phyloP scores from a whole-genome alignment of 2,113 vertebrate species.

The Heptranchias perlo region DNA sequence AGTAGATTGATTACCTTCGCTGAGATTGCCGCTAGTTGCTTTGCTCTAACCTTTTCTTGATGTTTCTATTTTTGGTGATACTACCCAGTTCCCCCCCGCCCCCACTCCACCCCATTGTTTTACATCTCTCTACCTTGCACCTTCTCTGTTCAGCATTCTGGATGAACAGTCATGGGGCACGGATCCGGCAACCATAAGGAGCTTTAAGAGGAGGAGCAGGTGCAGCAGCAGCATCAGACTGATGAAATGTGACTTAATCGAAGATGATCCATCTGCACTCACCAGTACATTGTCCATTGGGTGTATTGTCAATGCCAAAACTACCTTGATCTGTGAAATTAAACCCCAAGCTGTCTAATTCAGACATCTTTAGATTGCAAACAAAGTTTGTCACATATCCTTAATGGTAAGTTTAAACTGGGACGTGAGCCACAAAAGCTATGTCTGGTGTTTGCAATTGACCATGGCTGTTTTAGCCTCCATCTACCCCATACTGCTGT shows the following conservation, averaged over 20 bases:
- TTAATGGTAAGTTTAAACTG: background rate
- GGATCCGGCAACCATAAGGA: background rate
- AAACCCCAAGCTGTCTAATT: background rate
- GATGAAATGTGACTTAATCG: background rate
- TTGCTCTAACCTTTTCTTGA: background rate
- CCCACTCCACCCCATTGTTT: too few relatives aligned
- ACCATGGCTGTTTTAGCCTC: background rate
- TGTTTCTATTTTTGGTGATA: background rate
- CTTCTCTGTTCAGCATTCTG: background rate
- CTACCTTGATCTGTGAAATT: background rate
- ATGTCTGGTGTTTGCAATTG: background rate
- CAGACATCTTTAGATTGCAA: background rate
- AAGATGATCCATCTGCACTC: background rate
- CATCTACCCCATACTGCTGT: background rate
- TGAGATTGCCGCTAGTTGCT: too few relatives aligned
- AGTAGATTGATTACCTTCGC: too few relatives aligned
- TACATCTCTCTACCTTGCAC: background rate
- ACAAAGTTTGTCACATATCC: background rate
- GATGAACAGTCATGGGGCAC: background rate
- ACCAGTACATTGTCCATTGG: background rate
- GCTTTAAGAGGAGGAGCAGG: background rate
- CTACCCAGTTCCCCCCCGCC: background rate
- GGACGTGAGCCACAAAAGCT: background rate
- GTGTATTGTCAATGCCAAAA: background rate
- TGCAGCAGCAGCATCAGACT: background rate